Percentiles rank a stretch among this genome's conserved stretches.
Evolutionary conservation across 2,797 vertebrate genomes (phyloP).

Genomic region (Benthosema pterotum): DNA sequence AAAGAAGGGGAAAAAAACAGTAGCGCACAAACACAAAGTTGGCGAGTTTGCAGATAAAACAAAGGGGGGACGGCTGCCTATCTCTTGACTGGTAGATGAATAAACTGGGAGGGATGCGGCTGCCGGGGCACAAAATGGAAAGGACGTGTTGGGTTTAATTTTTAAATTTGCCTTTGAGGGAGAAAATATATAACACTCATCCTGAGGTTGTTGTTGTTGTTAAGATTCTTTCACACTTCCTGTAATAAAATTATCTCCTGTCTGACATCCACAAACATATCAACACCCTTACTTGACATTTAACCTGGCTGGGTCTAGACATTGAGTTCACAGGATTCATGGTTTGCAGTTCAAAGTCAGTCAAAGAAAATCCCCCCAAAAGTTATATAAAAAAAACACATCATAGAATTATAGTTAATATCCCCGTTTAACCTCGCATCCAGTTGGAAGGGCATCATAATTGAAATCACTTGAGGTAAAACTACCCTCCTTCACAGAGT

Average conservation of each 20-base stretch:
- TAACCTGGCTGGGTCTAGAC: too few relatives aligned
- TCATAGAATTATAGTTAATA: constrained; percentile 48
- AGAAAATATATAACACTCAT: not conserved
- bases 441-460: constrained; percentile 54
- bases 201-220: constrained; percentile 58
- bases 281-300: too few relatives aligned
- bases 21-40: constrained; percentile 51
- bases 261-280: constrained; percentile 31
- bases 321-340: not conserved
- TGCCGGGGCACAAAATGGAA: constrained; percentile 37
- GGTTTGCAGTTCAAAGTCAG: constrained; percentile 40
- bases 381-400: not conserved
- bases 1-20: constrained; percentile 44
- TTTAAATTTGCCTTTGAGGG: constrained; percentile 59
- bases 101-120: constrained; percentile 31
- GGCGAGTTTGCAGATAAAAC: constrained; percentile 55
- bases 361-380: constrained; percentile 32
- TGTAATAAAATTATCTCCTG: constrained; percentile 46
- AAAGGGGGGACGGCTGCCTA: constrained; percentile 18
- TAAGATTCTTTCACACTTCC: constrained; percentile 61
- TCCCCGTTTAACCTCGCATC: constrained; percentile 61
- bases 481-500: constrained; percentile 50
- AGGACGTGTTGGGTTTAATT: constrained; percentile 48
- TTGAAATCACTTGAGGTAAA: constrained; percentile 75
- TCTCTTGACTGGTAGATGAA: constrained; percentile 31